Conservation (phyloP, 2,113 vertebrate genomes). For the Cochlearius cochlearius region DNA sequence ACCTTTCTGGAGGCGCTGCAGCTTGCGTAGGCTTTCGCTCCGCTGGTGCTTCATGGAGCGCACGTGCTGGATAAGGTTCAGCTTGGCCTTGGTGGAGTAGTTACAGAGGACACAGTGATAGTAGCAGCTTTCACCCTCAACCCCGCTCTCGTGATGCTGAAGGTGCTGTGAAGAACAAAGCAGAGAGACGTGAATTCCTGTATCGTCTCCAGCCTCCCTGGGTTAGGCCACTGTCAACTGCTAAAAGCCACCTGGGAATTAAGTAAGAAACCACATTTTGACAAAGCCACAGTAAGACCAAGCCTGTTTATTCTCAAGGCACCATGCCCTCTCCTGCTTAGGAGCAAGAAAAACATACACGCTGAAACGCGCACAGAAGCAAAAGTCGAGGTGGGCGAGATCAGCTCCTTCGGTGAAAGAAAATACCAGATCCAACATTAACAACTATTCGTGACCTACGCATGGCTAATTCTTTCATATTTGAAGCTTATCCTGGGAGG, state of each 20-base stretch:
- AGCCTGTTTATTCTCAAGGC: not conserved
- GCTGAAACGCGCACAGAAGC: not conserved
- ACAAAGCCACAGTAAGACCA: not conserved
- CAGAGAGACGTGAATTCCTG: not conserved
- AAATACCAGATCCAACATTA: not conserved
- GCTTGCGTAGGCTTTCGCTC: slow-evolving; percentile 92
- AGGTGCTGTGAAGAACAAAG: slow-evolving; percentile 83
- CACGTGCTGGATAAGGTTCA: slow-evolving; percentile 98
- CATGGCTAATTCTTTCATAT: not conserved
- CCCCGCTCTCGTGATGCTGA: slow-evolving; percentile 93
- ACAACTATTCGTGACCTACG: not conserved
- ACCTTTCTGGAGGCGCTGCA: slow-evolving; percentile 95
- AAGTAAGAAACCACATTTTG: not conserved
- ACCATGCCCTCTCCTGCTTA: not conserved
- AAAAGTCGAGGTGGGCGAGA: not conserved
- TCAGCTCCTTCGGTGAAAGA: not conserved
- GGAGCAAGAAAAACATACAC: not conserved
- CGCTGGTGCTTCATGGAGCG: slow-evolving; percentile 99
- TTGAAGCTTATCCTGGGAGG: not conserved
- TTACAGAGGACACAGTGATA: slow-evolving; percentile 95
- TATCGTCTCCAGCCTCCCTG: not conserved
- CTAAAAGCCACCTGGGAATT: not conserved
- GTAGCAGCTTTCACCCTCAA: slow-evolving; percentile 94
- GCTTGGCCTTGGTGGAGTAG: slow-evolving; percentile 99
- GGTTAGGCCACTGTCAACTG: not conserved